Percentiles rank a stretch among this genome's conserved stretches.
These are phyloP conservation scores for Varecia variegata DNA, from an alignment of 2,797 vertebrate genomes.

Conservation along the genomic window DNA sequence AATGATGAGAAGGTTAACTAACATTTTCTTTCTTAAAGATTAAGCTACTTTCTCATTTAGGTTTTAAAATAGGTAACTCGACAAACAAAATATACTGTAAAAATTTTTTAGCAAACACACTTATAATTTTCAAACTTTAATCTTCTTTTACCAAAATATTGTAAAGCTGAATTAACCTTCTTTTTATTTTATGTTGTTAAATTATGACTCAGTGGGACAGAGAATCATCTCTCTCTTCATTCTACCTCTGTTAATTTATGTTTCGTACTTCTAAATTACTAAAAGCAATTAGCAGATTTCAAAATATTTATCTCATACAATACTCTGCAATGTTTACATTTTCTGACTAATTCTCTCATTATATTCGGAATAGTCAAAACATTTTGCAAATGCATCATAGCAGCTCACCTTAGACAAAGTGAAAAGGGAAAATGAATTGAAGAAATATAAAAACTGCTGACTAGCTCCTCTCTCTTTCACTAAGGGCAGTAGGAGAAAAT, in stretches of 20 bases:
- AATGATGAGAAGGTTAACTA: not conserved
- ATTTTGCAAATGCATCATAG: not conserved
- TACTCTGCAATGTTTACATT: not conserved
- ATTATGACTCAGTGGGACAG: not conserved
- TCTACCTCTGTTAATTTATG: not conserved
- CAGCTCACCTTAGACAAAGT: not conserved
- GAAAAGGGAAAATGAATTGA: slow-evolving; percentile 33
- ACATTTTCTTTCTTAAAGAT: not conserved
- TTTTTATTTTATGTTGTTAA: not conserved
- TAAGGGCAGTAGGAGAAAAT: slow-evolving; percentile 55
- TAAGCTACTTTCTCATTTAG: not conserved
- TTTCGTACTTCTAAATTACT: not conserved
- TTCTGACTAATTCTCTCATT: not conserved
- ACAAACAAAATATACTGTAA: not conserved
- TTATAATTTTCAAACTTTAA: not conserved
- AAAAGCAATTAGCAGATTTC: not conserved
- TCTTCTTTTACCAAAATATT: not conserved
- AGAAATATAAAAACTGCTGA: slow-evolving; percentile 57
- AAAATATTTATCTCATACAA: not conserved
- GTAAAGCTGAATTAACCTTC: not conserved
- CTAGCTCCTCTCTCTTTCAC: not conserved
- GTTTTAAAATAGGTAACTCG: not conserved
- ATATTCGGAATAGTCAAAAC: not conserved
- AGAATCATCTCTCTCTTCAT: not conserved
- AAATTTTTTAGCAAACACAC: not conserved